A percentile compares a stretch with the other conserved stretches of the same genome.
These are phyloP conservation scores for Drosophila navojoa DNA, from an alignment of 1,140 invertebrate species.

Conservation along the genomic window DNA sequence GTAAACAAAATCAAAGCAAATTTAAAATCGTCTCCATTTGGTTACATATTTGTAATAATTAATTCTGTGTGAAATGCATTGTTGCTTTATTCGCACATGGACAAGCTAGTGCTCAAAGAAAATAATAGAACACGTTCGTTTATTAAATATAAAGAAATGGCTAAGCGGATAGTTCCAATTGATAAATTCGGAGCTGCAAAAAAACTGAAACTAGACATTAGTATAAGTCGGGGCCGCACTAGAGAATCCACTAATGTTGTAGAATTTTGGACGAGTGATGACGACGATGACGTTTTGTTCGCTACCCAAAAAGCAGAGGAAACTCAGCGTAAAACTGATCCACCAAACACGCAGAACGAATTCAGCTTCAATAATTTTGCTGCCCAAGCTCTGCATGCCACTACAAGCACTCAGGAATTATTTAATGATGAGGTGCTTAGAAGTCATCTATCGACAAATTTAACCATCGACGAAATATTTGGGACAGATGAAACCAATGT, in stretches of 20 bases:
- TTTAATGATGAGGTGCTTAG: constrained; percentile 34
- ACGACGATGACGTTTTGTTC: constrained; percentile 73
- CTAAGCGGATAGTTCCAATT: constrained; percentile 63
- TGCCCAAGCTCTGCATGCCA: constrained; percentile 27
- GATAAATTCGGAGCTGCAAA: constrained; percentile 62
- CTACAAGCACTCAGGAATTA: constrained; percentile 72
- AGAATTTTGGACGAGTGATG: constrained; percentile 74
- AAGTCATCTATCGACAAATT: not conserved
- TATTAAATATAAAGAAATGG: constrained; percentile 21
- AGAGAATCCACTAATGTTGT: constrained; percentile 23
- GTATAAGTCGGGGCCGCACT: constrained; percentile 33
- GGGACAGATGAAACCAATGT: constrained; percentile 14
- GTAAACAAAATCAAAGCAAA: not conserved
- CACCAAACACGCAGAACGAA: constrained; percentile 28
- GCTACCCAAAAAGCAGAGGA: constrained; percentile 71
- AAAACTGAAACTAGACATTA: constrained; percentile 71
- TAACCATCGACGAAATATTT: constrained; percentile 22
- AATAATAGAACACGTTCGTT: too few relatives aligned
- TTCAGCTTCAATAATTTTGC: constrained; percentile 67
- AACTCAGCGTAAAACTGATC: constrained; percentile 19
- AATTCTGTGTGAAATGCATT: too few relatives aligned
- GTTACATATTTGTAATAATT: too few relatives aligned
- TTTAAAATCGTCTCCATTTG: not conserved
- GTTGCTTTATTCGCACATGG: too few relatives aligned
- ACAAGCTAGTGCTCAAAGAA: too few relatives aligned